Percentiles rank a stretch among this genome's conserved stretches.
These are phyloP conservation scores for Azorinus chamasolen DNA, from an alignment of 2,888 invertebrate species.

Conservation along the genomic window DNA sequence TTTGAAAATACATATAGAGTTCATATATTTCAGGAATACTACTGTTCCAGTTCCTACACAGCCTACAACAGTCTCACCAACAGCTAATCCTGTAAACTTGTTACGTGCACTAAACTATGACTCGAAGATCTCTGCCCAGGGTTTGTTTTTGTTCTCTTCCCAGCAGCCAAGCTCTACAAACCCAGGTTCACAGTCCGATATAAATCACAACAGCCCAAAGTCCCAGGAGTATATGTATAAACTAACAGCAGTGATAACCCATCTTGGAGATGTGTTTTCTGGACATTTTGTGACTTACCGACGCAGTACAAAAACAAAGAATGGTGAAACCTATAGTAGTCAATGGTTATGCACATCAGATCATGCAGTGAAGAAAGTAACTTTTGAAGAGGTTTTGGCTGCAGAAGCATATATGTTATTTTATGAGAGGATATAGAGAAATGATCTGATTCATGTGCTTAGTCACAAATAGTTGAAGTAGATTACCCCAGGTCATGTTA, in stretches of 20 bases:
- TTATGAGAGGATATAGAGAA: conserved; percentile 91
- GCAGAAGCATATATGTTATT: conserved; percentile 97
- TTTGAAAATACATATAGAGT: no score
- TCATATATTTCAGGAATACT: conserved; percentile 42
- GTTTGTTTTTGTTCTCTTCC: conserved; percentile 71
- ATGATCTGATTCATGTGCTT: no score
- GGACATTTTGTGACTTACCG: conserved; percentile 98
- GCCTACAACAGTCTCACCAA: conserved; percentile 27
- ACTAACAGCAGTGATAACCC: conserved; percentile 94
- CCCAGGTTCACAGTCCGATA: conserved; percentile 80
- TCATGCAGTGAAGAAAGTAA: conserved; percentile 93
- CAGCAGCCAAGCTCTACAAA: conserved; percentile 75
- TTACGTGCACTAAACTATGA: conserved; percentile 84
- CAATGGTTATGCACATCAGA: conserved; percentile 97
- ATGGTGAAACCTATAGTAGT: conserved; percentile 74
- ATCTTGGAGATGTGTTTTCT: conserved; percentile 95
- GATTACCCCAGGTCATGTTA: no score
- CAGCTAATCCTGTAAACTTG: conserved; percentile 81
- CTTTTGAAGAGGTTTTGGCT: conserved; percentile 93
- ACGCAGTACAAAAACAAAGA: conserved; percentile 87
- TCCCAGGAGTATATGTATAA: conserved; percentile 90
- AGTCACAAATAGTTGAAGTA: no score
- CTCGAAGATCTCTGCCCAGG: conserved; percentile 76
- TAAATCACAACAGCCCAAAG: conserved; percentile 71
- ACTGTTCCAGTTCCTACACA: conserved; percentile 42